A percentile compares a stretch with the other conserved stretches of the same genome.
These are phyloP conservation scores for Conops quadrifasciatus DNA, from an alignment of 2,888 invertebrate species.

Conservation along the genomic window DNA sequence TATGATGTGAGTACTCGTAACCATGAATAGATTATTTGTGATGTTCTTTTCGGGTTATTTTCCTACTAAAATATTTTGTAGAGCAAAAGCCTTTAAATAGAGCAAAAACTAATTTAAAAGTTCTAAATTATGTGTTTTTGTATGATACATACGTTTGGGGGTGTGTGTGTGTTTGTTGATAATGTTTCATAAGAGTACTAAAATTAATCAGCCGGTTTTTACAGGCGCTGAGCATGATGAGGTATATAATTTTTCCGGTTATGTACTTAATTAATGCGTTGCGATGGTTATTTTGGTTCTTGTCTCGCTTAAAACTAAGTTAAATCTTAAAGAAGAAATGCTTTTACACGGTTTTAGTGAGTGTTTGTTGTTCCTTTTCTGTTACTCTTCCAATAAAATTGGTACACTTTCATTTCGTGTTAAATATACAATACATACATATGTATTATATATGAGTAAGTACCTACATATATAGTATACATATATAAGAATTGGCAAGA, in stretches of 20 bases:
- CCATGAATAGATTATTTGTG: no score
- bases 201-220: conserved; percentile 16
- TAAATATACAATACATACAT: conserved; percentile 1
- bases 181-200: conserved; percentile 2
- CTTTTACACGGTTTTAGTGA: not conserved
- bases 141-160: not conserved
- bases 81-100: no score
- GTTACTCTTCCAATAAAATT: not conserved
- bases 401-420: no score
- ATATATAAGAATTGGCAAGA: conserved; percentile 38
- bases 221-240: conserved; percentile 49
- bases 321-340: conserved; percentile 13
- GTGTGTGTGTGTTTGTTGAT: conserved; percentile 14
- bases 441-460: not conserved
- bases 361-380: not conserved
- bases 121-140: not conserved
- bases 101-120: not conserved
- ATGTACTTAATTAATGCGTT: conserved; percentile 27
- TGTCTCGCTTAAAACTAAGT: conserved; percentile 21
- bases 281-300: not conserved
- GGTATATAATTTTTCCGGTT: conserved; percentile 49
- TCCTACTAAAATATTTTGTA: no score
- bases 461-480: conserved; percentile 6
- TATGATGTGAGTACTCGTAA: not conserved
- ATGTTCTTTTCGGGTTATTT: no score